Conservation (phyloP, 2,113 vertebrate species). For the Oncorhynchus nerka region DNA sequence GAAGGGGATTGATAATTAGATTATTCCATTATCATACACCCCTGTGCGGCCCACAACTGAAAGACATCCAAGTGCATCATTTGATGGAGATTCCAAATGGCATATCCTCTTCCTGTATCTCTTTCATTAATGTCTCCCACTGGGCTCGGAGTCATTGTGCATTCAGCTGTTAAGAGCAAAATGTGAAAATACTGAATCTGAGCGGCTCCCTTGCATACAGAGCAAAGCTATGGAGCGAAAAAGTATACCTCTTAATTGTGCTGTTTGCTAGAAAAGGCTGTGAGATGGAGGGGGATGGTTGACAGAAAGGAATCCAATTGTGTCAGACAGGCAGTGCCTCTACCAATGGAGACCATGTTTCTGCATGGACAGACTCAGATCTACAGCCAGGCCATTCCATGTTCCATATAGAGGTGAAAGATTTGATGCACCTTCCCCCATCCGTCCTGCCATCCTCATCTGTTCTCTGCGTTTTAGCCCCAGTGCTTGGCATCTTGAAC, state of each 20-base stretch:
- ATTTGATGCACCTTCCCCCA: slow-evolving; percentile 9
- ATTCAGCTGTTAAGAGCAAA: slow-evolving; percentile 53
- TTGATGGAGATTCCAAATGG: slow-evolving; percentile 51
- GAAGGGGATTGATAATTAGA: background rate
- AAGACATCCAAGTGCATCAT: slow-evolving; percentile 31
- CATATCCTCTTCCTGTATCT: slow-evolving; percentile 36
- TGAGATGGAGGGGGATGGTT: slow-evolving; percentile 18
- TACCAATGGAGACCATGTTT: slow-evolving; percentile 1
- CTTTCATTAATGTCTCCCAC: slow-evolving; percentile 39
- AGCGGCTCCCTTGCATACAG: slow-evolving; percentile 28
- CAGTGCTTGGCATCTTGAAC: slow-evolving; percentile 60
- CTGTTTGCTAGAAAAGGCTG: slow-evolving; percentile 26
- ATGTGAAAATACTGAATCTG: slow-evolving; percentile 55
- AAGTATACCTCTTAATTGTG: slow-evolving; percentile 19
- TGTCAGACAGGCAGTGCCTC: background rate
- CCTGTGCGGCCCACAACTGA: slow-evolving; percentile 35
- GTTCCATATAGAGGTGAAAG: slow-evolving; percentile 46
- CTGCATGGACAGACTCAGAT: slow-evolving; percentile 39
- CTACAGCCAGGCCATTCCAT: slow-evolving; percentile 25
- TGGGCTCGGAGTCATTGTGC: slow-evolving; percentile 39
- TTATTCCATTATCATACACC: slow-evolving; percentile 8
- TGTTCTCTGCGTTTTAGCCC: slow-evolving; percentile 60
- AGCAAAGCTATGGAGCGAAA: slow-evolving; percentile 20
- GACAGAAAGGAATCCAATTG: background rate
- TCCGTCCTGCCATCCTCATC: slow-evolving; percentile 56